These are phyloP conservation scores for Phaetusa simplex DNA, from an alignment of 2,113 vertebrate genomes.

Conservation along the genomic window DNA sequence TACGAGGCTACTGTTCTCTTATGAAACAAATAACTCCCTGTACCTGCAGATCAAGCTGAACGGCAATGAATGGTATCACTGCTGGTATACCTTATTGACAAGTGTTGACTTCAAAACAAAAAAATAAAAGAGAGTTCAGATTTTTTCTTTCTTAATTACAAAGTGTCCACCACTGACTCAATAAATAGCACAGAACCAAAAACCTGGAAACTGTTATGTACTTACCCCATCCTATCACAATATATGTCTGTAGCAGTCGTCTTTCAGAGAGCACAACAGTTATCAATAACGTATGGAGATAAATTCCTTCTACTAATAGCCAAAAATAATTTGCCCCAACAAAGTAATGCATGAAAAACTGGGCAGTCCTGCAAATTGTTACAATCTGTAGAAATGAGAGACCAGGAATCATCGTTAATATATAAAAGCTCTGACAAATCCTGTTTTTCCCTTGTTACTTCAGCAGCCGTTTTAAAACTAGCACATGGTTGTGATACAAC, in stretches of 20 bases:
- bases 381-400: slow-evolving; percentile 66
- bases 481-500: background rate
- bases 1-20: background rate
- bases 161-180: background rate
- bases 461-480: background rate
- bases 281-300: slow-evolving; percentile 86
- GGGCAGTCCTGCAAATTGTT: slow-evolving; percentile 82
- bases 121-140: background rate
- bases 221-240: slow-evolving; percentile 94
- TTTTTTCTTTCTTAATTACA: background rate
- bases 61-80: background rate
- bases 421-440: background rate
- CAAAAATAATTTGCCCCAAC: slow-evolving; percentile 91
- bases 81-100: background rate
- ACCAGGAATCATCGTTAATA: background rate
- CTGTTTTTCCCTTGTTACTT: background rate
- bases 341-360: slow-evolving; percentile 90
- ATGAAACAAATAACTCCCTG: background rate
- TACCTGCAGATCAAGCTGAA: background rate
- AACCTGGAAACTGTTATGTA: background rate
- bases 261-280: slow-evolving; percentile 84
- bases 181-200: background rate
- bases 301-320: slow-evolving; percentile 93
- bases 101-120: background rate
- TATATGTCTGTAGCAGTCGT: slow-evolving; percentile 84